These are phyloP conservation scores for Euura lappo DNA, from an alignment of 1,140 invertebrate species.

Conservation along the genomic window DNA sequence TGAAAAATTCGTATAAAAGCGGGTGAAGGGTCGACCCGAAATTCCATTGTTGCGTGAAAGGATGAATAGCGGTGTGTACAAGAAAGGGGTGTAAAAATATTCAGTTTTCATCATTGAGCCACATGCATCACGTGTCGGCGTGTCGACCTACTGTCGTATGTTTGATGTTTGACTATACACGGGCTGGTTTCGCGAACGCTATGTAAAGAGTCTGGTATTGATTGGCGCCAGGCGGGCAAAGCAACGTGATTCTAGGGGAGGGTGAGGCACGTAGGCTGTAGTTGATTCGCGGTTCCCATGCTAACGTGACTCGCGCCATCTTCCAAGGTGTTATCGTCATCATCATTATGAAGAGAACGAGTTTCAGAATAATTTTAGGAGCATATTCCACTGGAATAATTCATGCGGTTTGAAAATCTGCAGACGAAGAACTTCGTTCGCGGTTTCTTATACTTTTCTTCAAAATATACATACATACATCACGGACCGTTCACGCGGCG, in stretches of 20 bases:
- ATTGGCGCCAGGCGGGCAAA: not conserved
- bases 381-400: too few relatives aligned
- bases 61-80: too few relatives aligned
- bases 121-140: not conserved
- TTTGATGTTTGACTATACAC: not conserved
- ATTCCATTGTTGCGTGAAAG: too few relatives aligned
- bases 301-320: not conserved
- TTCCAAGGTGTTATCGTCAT: not conserved
- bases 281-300: slow-evolving; percentile 2
- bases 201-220: not conserved
- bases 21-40: slow-evolving; percentile 29
- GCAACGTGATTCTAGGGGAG: not conserved
- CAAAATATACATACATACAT: too few relatives aligned
- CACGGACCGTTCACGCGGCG: not conserved
- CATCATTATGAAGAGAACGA: not conserved
- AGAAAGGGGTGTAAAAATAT: too few relatives aligned
- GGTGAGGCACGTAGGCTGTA: not conserved
- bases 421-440: too few relatives aligned
- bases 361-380: too few relatives aligned
- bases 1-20: slow-evolving; percentile 64
- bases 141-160: slow-evolving; percentile 4
- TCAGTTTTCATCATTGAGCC: not conserved
- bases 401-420: too few relatives aligned
- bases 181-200: not conserved
- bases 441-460: too few relatives aligned